Evolutionary conservation across 1,140 invertebrate genomes (phyloP).

Genomic region (Pseudomyrmex sp.): DNA sequence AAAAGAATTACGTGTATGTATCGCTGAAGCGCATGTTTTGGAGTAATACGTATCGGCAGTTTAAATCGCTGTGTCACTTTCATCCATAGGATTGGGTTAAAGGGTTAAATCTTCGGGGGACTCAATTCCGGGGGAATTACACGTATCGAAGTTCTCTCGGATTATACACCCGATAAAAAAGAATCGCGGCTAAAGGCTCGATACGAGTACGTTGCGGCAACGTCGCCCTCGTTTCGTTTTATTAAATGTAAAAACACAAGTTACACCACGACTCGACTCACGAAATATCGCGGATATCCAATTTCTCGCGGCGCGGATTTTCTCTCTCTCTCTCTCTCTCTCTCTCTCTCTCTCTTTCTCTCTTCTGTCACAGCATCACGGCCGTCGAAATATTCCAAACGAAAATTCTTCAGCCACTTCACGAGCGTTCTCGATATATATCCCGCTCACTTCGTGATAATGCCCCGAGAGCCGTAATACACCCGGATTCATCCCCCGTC

Average conservation of each 20-base stretch:
- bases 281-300: constrained; percentile 50
- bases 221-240: constrained; percentile 42
- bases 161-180: constrained; percentile 49
- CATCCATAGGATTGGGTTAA: constrained; percentile 7
- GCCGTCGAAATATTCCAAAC: constrained; percentile 33
- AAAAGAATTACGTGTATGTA: not conserved
- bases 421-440: constrained; percentile 57
- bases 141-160: constrained; percentile 20
- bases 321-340: not conserved
- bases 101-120: constrained; percentile 30
- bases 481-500: not conserved
- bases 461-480: constrained; percentile 44
- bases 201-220: constrained; percentile 8
- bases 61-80: constrained; percentile 20
- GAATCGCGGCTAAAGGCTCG: constrained; percentile 18
- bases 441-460: constrained; percentile 46
- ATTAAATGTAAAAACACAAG: constrained; percentile 59
- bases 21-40: not conserved
- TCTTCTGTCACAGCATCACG: not conserved
- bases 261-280: constrained; percentile 23
- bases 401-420: constrained; percentile 67
- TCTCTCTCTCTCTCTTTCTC: not conserved
- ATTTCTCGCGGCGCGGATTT: constrained; percentile 36
- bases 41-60: not conserved
- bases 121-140: constrained; percentile 36